These are phyloP conservation scores for Alectura lathami DNA, from an alignment of 2,113 vertebrate species.

Conservation along the genomic window DNA sequence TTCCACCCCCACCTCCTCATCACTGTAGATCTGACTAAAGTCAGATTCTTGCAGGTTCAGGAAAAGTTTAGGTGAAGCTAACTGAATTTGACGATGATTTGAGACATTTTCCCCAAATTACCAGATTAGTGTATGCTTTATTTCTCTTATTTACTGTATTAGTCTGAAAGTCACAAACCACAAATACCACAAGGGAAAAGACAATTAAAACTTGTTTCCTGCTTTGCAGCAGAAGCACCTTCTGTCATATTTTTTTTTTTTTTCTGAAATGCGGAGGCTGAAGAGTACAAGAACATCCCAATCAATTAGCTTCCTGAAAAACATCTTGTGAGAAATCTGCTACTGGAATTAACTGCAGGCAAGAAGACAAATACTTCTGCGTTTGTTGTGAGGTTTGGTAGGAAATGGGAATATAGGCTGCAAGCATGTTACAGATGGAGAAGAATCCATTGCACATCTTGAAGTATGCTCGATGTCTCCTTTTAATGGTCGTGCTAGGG, in stretches of 20 bases:
- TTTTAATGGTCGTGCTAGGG: neutral
- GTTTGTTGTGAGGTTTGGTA: neutral
- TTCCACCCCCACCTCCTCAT: neutral
- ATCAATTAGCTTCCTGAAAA: neutral
- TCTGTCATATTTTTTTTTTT: neutral
- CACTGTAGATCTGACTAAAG: neutral
- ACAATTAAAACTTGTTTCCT: neutral
- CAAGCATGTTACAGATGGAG: neutral
- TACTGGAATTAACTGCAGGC: neutral
- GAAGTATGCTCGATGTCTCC: neutral
- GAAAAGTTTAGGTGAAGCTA: neutral
- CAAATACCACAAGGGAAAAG: neutral
- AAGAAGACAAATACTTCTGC: neutral
- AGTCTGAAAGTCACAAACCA: neutral
- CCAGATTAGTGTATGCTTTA: neutral
- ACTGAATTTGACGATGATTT: neutral
- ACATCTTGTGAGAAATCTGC: constrained; percentile 29
- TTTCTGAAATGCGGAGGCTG: neutral
- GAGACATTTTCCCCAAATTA: neutral
- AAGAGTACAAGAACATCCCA: neutral
- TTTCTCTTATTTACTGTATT: neutral
- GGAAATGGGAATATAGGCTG: neutral
- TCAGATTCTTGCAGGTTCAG: neutral
- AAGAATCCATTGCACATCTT: neutral
- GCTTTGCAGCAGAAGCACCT: neutral